Percentiles rank a stretch among this genome's conserved stretches.
phyloP scores from a whole-genome alignment of 2,797 vertebrate genomes.

The Eulemur coronatus region DNA sequence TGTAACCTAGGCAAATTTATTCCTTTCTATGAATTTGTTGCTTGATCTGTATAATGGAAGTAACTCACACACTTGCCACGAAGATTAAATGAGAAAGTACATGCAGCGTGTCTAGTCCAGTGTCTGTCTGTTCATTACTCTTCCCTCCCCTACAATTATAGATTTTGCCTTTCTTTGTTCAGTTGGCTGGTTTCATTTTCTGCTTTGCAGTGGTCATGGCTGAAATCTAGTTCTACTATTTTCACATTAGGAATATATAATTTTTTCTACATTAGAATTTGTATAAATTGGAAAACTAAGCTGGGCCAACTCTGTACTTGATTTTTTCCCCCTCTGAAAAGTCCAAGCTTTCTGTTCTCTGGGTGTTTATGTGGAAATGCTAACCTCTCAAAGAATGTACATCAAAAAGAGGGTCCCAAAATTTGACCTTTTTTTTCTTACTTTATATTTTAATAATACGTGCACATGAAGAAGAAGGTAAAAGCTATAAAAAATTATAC shows the following conservation, averaged over 20 bases:
- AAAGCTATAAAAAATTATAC: background rate
- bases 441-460: constrained; percentile 31
- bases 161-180: background rate
- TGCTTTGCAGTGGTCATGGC: background rate
- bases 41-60: constrained; percentile 5
- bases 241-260: constrained; percentile 2
- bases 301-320: background rate
- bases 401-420: background rate
- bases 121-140: background rate
- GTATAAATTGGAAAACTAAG: constrained; percentile 26
- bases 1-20: background rate
- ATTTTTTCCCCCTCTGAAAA: background rate
- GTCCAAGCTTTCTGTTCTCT: background rate
- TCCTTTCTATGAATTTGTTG: background rate
- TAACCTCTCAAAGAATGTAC: background rate
- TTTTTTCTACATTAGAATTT: constrained; percentile 6
- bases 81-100: background rate
- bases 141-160: background rate
- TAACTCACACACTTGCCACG: background rate
- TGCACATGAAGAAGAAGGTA: background rate
- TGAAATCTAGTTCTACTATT: background rate
- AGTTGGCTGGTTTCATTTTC: background rate
- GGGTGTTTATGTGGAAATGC: background rate
- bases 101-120: background rate
- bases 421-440: background rate